A percentile compares a stretch with the other conserved stretches of the same genome.
phyloP scores from a whole-genome alignment of 1,140 invertebrate species.

The Drosophila pachea region DNA sequence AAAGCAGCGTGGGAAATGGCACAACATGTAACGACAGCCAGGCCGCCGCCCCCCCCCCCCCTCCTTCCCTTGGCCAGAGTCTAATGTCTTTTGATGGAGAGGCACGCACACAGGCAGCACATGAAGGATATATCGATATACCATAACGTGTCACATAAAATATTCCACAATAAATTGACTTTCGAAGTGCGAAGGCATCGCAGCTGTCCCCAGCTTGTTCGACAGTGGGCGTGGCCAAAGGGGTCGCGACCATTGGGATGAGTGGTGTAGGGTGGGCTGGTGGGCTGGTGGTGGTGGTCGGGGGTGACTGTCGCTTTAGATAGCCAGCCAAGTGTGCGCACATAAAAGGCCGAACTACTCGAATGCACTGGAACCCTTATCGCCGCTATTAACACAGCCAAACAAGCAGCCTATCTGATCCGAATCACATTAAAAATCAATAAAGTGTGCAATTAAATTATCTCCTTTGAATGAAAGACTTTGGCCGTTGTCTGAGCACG shows the following conservation, averaged over 20 bases:
- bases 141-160: slow-evolving; percentile 77
- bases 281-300: background rate
- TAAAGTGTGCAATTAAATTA: slow-evolving; percentile 75
- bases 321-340: slow-evolving; percentile 60
- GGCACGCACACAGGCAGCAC: slow-evolving; percentile 26
- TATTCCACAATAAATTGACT: slow-evolving; percentile 77
- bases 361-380: slow-evolving; percentile 52
- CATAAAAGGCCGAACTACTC: slow-evolving; percentile 53
- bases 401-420: slow-evolving; percentile 43
- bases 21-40: slow-evolving; percentile 50
- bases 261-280: background rate
- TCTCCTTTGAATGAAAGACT: slow-evolving; percentile 42
- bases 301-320: slow-evolving; percentile 24
- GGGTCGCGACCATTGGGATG: slow-evolving; percentile 1
- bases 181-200: slow-evolving; percentile 51
- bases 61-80: background rate
- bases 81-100: slow-evolving; percentile 13
- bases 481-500: slow-evolving; percentile 19
- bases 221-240: background rate
- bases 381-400: slow-evolving; percentile 65
- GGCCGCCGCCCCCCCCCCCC: background rate
- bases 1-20: slow-evolving; percentile 62
- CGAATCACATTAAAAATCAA: slow-evolving; percentile 75
- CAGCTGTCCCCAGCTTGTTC: slow-evolving; percentile 37
- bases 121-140: slow-evolving; percentile 70